phyloP scores from a whole-genome alignment of 2,797 vertebrate genomes.

The Parambassis ranga region DNA sequence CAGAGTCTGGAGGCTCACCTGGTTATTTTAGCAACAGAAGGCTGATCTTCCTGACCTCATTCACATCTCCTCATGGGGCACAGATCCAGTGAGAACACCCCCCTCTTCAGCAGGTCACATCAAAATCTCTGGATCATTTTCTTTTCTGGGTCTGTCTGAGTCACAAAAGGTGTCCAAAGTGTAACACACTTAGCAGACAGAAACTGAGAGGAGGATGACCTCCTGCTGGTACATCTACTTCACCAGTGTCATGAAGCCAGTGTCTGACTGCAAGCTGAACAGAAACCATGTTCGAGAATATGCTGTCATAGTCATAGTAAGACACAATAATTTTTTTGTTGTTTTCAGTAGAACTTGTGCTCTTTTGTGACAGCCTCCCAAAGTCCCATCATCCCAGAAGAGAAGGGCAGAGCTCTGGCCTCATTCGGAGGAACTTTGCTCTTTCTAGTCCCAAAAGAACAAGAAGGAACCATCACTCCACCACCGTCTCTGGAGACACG shows the following conservation, averaged over 20 bases:
- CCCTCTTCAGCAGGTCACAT: too few relatives aligned
- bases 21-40: too few relatives aligned
- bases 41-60: too few relatives aligned
- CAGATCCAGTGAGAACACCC: too few relatives aligned
- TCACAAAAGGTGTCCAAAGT: not conserved
- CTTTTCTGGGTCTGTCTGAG: too few relatives aligned
- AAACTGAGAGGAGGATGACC: not conserved
- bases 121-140: too few relatives aligned
- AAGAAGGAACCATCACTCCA: not conserved
- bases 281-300: not conserved
- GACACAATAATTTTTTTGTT: not conserved
- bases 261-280: not conserved
- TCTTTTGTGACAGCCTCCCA: constrained; percentile 15
- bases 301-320: not conserved
- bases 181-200: not conserved
- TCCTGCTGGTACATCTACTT: not conserved
- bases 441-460: constrained; percentile 17
- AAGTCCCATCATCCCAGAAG: not conserved
- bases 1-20: too few relatives aligned
- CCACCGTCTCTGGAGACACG: constrained; percentile 14
- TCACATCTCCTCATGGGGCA: too few relatives aligned
- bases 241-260: not conserved
- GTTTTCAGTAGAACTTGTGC: constrained; percentile 4
- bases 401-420: constrained; percentile 2
- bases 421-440: constrained; percentile 31